phyloP scores from a whole-genome alignment of 2,888 invertebrate species.

The Pristionchus exspectatus region DNA sequence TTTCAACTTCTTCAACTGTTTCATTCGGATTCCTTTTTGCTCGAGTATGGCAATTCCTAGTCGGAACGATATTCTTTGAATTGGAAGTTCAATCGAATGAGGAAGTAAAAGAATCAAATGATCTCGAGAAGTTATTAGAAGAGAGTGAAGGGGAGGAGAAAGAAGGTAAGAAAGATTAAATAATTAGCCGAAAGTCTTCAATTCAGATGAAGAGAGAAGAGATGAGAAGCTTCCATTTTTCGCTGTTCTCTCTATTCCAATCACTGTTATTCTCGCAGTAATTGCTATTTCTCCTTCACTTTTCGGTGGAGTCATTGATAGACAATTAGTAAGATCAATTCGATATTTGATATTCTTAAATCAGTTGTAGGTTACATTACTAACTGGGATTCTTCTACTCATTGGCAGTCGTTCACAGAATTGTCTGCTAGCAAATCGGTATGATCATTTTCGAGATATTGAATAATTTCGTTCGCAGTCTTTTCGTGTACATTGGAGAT shows the following conservation, averaged over 20 bases:
- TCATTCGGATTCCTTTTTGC: constrained; percentile 11
- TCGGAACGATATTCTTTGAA: constrained; percentile 2
- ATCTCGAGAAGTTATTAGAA: constrained; percentile 13
- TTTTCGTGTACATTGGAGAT: constrained; percentile 6
- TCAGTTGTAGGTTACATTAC: not conserved
- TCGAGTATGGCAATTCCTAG: not conserved
- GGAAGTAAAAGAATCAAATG: not conserved
- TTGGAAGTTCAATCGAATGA: not conserved
- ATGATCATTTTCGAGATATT: not conserved
- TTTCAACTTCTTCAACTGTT: not conserved
- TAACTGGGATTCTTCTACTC: not conserved
- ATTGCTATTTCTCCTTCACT: not conserved
- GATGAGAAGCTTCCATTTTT: not conserved
- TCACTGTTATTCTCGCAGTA: not conserved
- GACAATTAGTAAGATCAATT: not conserved
- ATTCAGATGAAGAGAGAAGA: not conserved
- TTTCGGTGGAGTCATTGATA: not conserved
- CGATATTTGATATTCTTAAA: not conserved
- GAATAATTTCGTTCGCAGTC: not conserved
- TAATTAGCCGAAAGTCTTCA: not conserved
- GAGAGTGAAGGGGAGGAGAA: constrained; percentile 7
- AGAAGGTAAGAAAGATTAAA: not conserved
- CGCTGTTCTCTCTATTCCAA: not conserved
- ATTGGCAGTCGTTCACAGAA: constrained; percentile 9
- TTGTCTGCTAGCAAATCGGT: not conserved